These are phyloP conservation scores for Melanostigma gelatinosum DNA, from an alignment of 2,113 vertebrate genomes.

Conservation along the genomic window DNA sequence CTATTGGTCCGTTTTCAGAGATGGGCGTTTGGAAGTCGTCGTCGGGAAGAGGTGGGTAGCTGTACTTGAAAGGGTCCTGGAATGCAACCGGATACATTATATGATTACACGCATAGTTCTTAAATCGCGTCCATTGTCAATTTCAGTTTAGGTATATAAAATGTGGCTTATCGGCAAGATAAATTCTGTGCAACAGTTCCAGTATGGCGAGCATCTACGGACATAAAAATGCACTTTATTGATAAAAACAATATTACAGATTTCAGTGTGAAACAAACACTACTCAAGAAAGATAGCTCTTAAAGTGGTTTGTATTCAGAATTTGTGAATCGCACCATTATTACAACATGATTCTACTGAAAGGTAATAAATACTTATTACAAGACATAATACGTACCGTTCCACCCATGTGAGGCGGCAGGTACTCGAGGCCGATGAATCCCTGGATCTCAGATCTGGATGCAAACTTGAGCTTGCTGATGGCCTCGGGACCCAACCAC, in stretches of 20 bases:
- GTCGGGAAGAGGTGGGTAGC: conserved; percentile 95
- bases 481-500: conserved; percentile 95
- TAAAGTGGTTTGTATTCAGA: background rate
- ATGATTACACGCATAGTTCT: conserved; percentile 1
- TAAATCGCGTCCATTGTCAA: background rate
- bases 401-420: conserved; percentile 95
- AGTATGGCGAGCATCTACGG: background rate
- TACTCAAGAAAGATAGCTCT: background rate
- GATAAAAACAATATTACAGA: background rate
- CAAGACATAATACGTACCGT: conserved; percentile 83
- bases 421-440: conserved; percentile 88
- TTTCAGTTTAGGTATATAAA: background rate
- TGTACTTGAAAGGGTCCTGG: conserved; percentile 96
- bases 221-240: background rate
- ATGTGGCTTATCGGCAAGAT: background rate
- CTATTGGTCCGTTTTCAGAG: conserved; percentile 92
- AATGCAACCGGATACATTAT: conserved; percentile 11
- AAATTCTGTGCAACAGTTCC: background rate
- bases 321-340: background rate
- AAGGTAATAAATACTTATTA: background rate
- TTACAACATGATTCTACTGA: background rate
- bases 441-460: conserved; percentile 89
- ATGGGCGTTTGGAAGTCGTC: conserved; percentile 97
- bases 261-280: background rate
- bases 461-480: conserved; percentile 92